phyloP scores from a whole-genome alignment of 2,113 vertebrate species.

The Phocoena sinus region DNA sequence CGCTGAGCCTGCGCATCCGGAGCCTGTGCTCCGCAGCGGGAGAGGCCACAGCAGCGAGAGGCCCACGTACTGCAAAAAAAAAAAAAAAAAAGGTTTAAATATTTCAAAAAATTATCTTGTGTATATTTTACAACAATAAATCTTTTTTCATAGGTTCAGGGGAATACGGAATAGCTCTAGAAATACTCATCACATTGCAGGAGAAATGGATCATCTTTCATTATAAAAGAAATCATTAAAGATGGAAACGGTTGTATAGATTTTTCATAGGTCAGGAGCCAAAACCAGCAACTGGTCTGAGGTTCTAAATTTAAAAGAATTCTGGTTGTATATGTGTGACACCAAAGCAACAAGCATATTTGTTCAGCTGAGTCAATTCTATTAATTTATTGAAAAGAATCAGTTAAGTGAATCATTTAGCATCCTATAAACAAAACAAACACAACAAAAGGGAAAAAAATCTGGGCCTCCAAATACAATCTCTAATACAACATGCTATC shows the following conservation, averaged over 20 bases:
- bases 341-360: rapidly evolving
- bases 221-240: neutral
- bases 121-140: neutral
- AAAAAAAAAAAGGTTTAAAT: neutral
- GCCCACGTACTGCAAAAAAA: too few species aligned
- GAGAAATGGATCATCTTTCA: neutral
- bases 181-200: neutral
- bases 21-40: too few species aligned
- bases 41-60: too few species aligned
- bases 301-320: neutral
- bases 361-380: neutral
- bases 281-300: neutral
- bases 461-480: too few species aligned
- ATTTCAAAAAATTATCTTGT: neutral
- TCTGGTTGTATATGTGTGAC: rapidly evolving
- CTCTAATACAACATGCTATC: neutral
- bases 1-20: too few species aligned
- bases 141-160: too few species aligned
- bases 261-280: neutral
- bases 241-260: neutral
- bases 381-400: neutral
- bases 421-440: neutral
- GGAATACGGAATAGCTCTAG: neutral
- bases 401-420: too few species aligned
- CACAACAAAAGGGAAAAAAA: too few species aligned